Percentiles rank a stretch among this genome's conserved stretches.
phyloP scores from a whole-genome alignment of 2,888 invertebrate genomes.

The Trichopoda pennipes region DNA sequence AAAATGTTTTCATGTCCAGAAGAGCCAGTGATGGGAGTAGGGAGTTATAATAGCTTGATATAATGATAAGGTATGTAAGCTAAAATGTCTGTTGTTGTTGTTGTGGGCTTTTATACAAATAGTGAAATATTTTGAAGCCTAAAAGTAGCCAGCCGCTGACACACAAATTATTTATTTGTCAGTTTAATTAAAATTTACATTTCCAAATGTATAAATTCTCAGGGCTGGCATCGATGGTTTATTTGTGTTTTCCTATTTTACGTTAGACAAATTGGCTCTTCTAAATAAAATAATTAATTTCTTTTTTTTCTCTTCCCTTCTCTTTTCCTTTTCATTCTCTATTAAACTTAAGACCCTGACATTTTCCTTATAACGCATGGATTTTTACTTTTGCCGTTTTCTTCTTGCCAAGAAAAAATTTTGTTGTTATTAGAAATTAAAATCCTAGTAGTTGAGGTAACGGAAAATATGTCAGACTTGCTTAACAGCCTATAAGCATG shows the following conservation, averaged over 20 bases:
- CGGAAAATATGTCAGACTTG: slow-evolving; percentile 44
- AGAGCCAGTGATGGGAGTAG: no score
- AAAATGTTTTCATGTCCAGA: no score
- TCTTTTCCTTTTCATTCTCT: background rate
- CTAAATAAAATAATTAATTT: background rate
- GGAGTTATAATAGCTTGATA: background rate
- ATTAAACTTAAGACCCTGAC: slow-evolving; percentile 46
- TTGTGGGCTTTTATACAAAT: slow-evolving; percentile 24
- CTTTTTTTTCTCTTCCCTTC: background rate
- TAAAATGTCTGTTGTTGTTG: slow-evolving; percentile 2
- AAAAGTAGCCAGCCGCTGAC: slow-evolving; percentile 51
- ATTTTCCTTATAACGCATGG: slow-evolving; percentile 37
- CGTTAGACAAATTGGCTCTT: slow-evolving; percentile 55
- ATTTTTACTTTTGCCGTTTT: slow-evolving; percentile 1
- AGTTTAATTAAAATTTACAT: slow-evolving; percentile 59
- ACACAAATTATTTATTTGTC: slow-evolving; percentile 32
- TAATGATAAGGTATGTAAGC: slow-evolving; percentile 7
- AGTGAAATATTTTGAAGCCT: slow-evolving; percentile 62
- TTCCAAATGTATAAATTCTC: slow-evolving; percentile 14
- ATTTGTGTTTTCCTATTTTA: slow-evolving; percentile 3
- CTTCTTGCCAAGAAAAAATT: slow-evolving; percentile 10
- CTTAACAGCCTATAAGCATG: slow-evolving; percentile 66
- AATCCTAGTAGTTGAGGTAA: slow-evolving; percentile 4
- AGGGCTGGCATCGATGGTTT: slow-evolving; percentile 9
- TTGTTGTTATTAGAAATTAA: slow-evolving; percentile 5